Percentiles rank a stretch among this genome's conserved stretches.
phyloP scores from a whole-genome alignment of 1,140 invertebrate species.

The honey bee (Apis mellifera) region Amel_HAv3.1 CM009935.2:9107501-9108000 shows the following conservation, averaged over 20 bases:
- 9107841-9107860: constrained; percentile 21
- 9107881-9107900: constrained; percentile 32
- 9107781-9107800: constrained; percentile 9
- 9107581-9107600: not conserved
- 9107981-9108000: too few species aligned
- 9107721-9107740: not conserved
- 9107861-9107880: constrained; percentile 46
- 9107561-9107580: not conserved
- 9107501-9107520: not conserved
- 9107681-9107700: not conserved
- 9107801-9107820: not conserved
- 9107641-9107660: rapidly evolving
- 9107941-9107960: constrained; percentile 32
- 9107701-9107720: not conserved
- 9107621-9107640: not conserved
- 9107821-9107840: not conserved
- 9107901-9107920: constrained; percentile 33
- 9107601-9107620: not conserved
- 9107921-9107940: constrained; percentile 48
- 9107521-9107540: not conserved
- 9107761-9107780: not conserved
- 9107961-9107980: not conserved
- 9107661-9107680: not conserved
- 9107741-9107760: not conserved
- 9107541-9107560: not conserved